Evolutionary conservation across 1,140 invertebrate species (phyloP).

Genomic region (Hycleus phaleratus): DNA sequence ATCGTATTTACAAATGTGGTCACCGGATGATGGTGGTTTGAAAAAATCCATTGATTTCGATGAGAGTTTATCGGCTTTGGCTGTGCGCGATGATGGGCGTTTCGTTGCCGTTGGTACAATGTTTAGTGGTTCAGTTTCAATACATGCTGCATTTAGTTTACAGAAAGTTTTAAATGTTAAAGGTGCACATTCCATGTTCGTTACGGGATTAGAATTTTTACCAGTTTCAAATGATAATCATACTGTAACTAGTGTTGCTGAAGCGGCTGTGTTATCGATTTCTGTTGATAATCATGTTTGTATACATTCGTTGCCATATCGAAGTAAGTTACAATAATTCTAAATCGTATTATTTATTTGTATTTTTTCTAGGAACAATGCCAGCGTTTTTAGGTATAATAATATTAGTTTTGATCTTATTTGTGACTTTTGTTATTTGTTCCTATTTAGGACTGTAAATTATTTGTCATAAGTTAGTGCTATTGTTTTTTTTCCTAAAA

Average conservation of each 20-base stretch:
- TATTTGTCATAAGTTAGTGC: slow-evolving; percentile 5
- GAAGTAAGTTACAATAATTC: slow-evolving; percentile 54
- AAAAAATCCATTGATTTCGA: slow-evolving; percentile 48
- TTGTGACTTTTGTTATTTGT: slow-evolving; percentile 68
- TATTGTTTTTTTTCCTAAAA: slow-evolving; percentile 7
- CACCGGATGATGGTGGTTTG: slow-evolving; percentile 49
- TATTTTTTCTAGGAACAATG: slow-evolving; percentile 56
- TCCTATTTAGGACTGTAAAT: slow-evolving; percentile 72
- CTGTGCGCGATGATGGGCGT: slow-evolving; percentile 82
- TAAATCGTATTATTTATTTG: slow-evolving; percentile 26
- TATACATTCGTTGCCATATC: slow-evolving; percentile 77
- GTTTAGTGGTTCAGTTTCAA: slow-evolving; percentile 82
- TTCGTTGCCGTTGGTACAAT: slow-evolving; percentile 90
- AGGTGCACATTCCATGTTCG: slow-evolving; percentile 86
- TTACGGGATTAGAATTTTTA: slow-evolving; percentile 87
- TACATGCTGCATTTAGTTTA: slow-evolving; percentile 87
- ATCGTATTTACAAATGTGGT: slow-evolving; percentile 68
- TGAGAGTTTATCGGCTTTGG: slow-evolving; percentile 76
- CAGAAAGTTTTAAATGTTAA: slow-evolving; percentile 75
- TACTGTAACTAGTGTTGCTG: slow-evolving; percentile 61
- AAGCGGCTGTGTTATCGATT: slow-evolving; percentile 84
- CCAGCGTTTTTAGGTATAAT: slow-evolving; percentile 69
- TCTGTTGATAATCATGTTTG: slow-evolving; percentile 91
- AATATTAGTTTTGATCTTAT: slow-evolving; percentile 63
- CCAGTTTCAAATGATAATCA: slow-evolving; percentile 47